A percentile compares a stretch with the other conserved stretches of the same genome.
Conservation (phyloP, 2,888 invertebrate genomes). For the Chaitophorus viminalis region DNA sequence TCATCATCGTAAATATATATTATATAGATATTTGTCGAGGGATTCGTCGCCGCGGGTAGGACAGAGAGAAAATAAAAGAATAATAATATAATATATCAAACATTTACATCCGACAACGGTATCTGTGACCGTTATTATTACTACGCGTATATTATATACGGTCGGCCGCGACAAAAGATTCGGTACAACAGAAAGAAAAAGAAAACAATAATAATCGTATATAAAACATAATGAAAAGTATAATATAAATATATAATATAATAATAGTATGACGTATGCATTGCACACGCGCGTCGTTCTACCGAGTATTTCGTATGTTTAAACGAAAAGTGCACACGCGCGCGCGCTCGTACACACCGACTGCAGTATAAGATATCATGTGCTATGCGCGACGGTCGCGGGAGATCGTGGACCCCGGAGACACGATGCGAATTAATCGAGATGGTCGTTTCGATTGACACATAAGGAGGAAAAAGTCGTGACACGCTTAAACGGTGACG, state of each 20-base stretch:
- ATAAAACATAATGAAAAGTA: background rate
- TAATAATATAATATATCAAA: background rate
- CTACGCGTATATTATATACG: no score
- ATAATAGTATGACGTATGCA: no score
- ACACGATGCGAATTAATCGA: background rate
- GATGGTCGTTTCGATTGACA: constrained; percentile 4
- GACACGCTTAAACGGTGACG: background rate
- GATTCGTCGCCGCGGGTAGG: background rate
- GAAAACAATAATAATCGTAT: background rate
- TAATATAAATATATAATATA: background rate
- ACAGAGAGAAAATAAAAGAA: background rate
- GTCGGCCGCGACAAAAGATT: constrained; percentile 21
- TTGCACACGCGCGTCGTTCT: background rate
- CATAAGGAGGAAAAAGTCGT: background rate
- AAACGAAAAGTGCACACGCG: background rate
- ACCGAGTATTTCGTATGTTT: background rate
- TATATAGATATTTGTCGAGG: background rate
- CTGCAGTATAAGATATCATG: no score
- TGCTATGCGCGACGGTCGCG: background rate
- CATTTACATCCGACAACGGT: constrained; percentile 49
- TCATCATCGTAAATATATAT: background rate
- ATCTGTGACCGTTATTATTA: constrained; percentile 10
- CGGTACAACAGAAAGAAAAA: background rate
- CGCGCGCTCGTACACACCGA: background rate
- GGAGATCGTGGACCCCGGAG: background rate